Conservation (phyloP, 2,113 vertebrate genomes). For the Nothoprocta pentlandii region DNA sequence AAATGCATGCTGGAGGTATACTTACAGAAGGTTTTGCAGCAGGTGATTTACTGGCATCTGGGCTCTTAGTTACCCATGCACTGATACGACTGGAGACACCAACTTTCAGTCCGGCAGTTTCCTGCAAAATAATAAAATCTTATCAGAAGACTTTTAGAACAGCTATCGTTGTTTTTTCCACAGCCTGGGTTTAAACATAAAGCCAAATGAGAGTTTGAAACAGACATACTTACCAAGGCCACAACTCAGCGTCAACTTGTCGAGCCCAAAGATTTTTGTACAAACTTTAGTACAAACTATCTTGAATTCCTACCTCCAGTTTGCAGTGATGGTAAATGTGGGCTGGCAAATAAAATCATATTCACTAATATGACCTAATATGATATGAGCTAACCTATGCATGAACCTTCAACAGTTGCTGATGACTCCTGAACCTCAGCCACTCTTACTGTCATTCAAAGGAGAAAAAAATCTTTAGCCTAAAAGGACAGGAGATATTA, state of each 20-base stretch:
- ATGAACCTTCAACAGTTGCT: neutral
- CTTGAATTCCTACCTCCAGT: neutral
- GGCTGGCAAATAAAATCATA: neutral
- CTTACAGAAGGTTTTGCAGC: conserved; percentile 93
- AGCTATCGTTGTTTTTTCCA: neutral
- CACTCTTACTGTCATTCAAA: neutral
- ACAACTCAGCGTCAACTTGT: neutral
- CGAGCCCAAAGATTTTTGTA: neutral
- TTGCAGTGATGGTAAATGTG: neutral
- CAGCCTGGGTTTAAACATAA: neutral
- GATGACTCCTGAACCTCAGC: neutral
- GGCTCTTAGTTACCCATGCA: conserved; percentile 98
- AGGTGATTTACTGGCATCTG: conserved; percentile 87
- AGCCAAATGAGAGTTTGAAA: neutral
- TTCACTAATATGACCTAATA: neutral
- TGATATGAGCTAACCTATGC: neutral
- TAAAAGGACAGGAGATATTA: neutral
- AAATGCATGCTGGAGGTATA: neutral
- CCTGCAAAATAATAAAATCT: conserved; percentile 78
- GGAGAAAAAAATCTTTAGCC: neutral
- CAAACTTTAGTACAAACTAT: neutral
- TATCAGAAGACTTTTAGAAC: neutral
- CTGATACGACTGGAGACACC: conserved; percentile 97
- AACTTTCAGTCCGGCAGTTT: conserved; percentile 95
- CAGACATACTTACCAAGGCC: neutral